phyloP scores from a whole-genome alignment of 1,140 invertebrate genomes.

The Andrena cerasifolii region DNA sequence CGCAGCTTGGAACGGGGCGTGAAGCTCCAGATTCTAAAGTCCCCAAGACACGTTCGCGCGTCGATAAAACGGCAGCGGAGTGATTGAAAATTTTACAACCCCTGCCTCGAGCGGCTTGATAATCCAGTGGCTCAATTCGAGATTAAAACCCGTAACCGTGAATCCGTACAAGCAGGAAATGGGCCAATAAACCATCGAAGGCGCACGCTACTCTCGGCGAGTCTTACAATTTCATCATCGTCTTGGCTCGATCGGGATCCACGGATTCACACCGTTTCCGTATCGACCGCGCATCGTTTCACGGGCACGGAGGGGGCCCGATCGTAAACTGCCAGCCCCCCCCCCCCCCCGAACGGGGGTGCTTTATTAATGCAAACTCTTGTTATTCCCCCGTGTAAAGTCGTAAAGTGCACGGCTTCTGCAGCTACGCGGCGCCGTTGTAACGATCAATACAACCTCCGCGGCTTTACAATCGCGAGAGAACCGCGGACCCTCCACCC shows the following conservation, averaged over 20 bases:
- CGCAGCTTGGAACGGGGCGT: neutral
- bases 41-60: neutral
- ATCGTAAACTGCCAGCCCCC: conserved; percentile 52
- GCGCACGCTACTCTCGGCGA: neutral
- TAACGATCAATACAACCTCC: conserved; percentile 64
- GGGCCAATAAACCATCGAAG: conserved; percentile 13
- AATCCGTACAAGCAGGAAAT: neutral
- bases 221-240: conserved; percentile 52
- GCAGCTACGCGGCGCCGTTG: conserved; percentile 46
- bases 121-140: neutral
- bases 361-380: conserved; percentile 70
- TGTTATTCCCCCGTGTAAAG: conserved; percentile 65
- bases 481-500: neutral
- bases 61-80: neutral
- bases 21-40: neutral
- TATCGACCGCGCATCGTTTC: conserved; percentile 33
- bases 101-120: neutral
- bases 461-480: conserved; percentile 62
- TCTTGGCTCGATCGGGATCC: conserved; percentile 34
- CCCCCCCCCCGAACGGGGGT: conserved; percentile 1
- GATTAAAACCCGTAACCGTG: conserved; percentile 13
- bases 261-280: conserved; percentile 42
- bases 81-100: neutral
- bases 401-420: conserved; percentile 64
- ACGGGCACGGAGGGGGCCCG: neutral